phyloP scores from a whole-genome alignment of 2,797 vertebrate genomes.

The Gorsachius magnificus region DNA sequence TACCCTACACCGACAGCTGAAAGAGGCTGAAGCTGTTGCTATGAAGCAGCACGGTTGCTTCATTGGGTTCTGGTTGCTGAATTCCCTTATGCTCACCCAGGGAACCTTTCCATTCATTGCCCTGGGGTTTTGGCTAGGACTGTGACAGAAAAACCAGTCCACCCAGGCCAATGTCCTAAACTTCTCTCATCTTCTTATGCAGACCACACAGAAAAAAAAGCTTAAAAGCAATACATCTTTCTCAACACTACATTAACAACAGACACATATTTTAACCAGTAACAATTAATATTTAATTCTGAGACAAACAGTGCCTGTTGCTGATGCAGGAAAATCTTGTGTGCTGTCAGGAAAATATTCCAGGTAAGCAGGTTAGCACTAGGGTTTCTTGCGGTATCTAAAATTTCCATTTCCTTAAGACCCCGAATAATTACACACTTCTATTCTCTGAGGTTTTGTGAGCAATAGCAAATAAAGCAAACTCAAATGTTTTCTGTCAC shows the following conservation, averaged over 20 bases:
- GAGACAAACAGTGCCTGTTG: not conserved
- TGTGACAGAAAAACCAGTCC: not conserved
- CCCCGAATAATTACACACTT: not conserved
- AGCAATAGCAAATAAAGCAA: constrained; percentile 38
- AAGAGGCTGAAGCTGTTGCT: not conserved
- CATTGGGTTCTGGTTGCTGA: not conserved
- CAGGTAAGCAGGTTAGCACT: not conserved
- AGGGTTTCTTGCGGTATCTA: not conserved
- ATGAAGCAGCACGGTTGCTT: not conserved
- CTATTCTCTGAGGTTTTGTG: constrained; percentile 29
- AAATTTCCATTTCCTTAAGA: constrained; percentile 17
- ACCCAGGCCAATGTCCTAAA: not conserved
- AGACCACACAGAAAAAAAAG: not conserved
- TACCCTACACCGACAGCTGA: not conserved
- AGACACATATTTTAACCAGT: not conserved
- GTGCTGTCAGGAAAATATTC: not conserved
- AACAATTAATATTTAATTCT: not conserved
- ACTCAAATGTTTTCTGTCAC: constrained; percentile 51
- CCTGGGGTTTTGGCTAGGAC: not conserved
- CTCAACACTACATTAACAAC: not conserved
- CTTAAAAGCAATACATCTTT: not conserved
- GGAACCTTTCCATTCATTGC: not conserved
- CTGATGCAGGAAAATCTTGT: not conserved
- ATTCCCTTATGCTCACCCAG: not conserved
- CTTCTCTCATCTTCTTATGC: not conserved